Evolutionary conservation across 2,113 vertebrate genomes (phyloP), one percentile per base, ranked within the genome.

Genomic region (Actenoides hombroni): DNA sequence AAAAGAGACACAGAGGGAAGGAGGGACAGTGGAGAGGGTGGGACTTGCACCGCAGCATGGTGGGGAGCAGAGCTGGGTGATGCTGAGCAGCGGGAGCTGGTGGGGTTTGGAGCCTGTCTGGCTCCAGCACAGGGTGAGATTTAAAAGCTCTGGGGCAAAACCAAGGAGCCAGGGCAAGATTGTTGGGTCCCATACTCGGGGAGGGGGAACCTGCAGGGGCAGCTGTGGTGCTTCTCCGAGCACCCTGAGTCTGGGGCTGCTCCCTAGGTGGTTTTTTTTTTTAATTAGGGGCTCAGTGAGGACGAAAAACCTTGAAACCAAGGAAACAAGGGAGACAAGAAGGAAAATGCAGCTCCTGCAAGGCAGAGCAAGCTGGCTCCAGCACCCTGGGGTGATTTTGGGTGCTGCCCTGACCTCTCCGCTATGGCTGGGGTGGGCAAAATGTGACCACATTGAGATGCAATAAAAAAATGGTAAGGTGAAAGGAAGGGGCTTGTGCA

Each of bases 281-380:
- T 90, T 44, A 64, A 86, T 94, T 68, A 82, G 23, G 39, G 70
- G 39, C 53, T 88, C 25, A 6, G 1, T 53, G 65, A 83, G 46
- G 53, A 94, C 91, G 54, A 46, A 79, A 82, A 95, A 54, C 44
- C 73, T 83, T 69, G 96, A 94, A 96, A 95, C 92, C 88, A 92
- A 86, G 95, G 92, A 91, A 93, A 94, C 81, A 0, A 76, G 42
- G 24, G 83, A 94, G 63, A 85, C 67, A 80, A 59, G 93, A 92
- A 88, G 54, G 91, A 88, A 84, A 74, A 79, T 57, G 81, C 0
- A 0, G 28, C 76, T 94, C 67, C 70, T 79, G 64, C 33, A 42
- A 77, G 79, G 82, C 60, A 56, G 68, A 59, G 49, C 0, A 0
- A 63, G 88, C 68, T 70, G 92, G 59, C 59, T 88, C 31, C 83